A percentile compares a stretch with the other conserved stretches of the same genome.
Conservation (phyloP, 2,888 invertebrate genomes). For the Keiferia lycopersicella region DNA sequence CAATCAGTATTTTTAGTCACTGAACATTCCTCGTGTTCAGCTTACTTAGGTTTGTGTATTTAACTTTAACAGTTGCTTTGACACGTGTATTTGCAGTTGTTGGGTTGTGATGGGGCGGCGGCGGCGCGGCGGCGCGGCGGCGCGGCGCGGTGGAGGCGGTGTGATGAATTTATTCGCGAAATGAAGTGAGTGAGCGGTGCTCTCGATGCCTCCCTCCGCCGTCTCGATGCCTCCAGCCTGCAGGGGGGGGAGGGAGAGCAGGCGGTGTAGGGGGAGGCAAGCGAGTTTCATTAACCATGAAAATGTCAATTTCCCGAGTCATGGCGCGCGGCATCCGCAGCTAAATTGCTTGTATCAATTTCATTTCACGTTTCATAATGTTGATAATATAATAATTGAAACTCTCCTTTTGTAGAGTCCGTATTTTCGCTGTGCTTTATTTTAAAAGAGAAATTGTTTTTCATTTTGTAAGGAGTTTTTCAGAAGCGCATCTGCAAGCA, state of each 20-base stretch:
- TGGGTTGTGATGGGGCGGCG: not conserved
- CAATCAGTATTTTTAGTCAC: slow-evolving; percentile 20
- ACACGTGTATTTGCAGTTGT: not conserved
- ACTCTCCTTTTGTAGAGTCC: not conserved
- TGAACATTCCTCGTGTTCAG: slow-evolving; percentile 11
- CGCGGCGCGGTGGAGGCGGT: slow-evolving; percentile 18
- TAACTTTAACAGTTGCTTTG: slow-evolving; percentile 6
- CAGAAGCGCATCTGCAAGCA: not conserved
- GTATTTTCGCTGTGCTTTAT: not conserved
- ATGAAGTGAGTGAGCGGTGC: slow-evolving; percentile 47
- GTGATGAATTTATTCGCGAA: slow-evolving; percentile 64
- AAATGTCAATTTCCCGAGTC: slow-evolving; percentile 46
- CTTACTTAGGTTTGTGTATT: slow-evolving; percentile 13
- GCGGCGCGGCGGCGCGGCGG: not conserved
- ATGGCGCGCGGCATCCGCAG: slow-evolving; percentile 27
- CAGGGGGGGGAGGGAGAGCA: slow-evolving; percentile 11
- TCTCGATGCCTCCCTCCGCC: slow-evolving; percentile 24
- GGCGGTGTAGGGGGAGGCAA: slow-evolving; percentile 37
- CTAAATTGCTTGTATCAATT: slow-evolving; percentile 45
- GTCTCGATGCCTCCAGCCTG: not conserved
- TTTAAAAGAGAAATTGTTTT: not conserved
- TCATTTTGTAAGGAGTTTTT: not conserved
- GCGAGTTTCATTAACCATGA: slow-evolving; percentile 53
- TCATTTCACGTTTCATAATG: slow-evolving; percentile 32
- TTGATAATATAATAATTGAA: slow-evolving; percentile 12